These are phyloP conservation scores for Paragorgia papillata DNA, from an alignment of 92 coral and sea anemone genomes.

Conservation along the genomic window DNA sequence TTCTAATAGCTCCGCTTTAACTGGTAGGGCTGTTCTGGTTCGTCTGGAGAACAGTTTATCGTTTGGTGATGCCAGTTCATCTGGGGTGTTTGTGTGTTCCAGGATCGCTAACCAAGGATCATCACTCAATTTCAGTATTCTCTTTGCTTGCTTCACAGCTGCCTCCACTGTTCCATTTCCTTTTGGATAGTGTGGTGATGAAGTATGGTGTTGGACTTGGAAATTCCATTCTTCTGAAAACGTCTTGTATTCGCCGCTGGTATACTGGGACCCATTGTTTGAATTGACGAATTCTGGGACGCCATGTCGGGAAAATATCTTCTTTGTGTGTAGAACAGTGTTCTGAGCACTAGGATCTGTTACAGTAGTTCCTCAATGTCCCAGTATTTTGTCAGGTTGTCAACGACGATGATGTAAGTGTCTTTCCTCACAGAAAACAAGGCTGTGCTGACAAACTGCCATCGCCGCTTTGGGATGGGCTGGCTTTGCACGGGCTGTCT, in stretches of 20 bases:
- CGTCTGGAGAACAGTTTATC: conserved; percentile 24
- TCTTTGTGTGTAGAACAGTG: conserved; percentile 21
- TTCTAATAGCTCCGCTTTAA: not conserved
- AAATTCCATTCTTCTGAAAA: not conserved
- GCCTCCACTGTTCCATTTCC: conserved; percentile 1
- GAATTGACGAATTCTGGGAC: not conserved
- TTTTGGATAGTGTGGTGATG: conserved; percentile 13
- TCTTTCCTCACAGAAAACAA: not conserved
- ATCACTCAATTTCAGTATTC: conserved; percentile 9
- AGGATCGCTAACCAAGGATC: conserved; percentile 41
- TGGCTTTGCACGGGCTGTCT: conserved; percentile 36
- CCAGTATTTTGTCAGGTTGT: conserved; percentile 38
- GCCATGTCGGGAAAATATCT: conserved; percentile 13
- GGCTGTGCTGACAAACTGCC: conserved; percentile 26
- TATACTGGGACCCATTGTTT: not conserved
- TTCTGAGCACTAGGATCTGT: conserved; percentile 13
- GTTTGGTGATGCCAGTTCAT: conserved; percentile 39
- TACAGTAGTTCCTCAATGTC: conserved; percentile 23
- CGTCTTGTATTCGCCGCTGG: not conserved
- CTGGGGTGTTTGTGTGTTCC: not conserved
- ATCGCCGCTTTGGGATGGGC: conserved; percentile 34
- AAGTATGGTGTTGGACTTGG: conserved; percentile 7
- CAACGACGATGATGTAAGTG: conserved; percentile 32
- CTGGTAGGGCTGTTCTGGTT: conserved; percentile 19
- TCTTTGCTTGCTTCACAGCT: not conserved